Conservation (phyloP, 1,140 invertebrate genomes). For the Pogonus chalceus region DNA sequence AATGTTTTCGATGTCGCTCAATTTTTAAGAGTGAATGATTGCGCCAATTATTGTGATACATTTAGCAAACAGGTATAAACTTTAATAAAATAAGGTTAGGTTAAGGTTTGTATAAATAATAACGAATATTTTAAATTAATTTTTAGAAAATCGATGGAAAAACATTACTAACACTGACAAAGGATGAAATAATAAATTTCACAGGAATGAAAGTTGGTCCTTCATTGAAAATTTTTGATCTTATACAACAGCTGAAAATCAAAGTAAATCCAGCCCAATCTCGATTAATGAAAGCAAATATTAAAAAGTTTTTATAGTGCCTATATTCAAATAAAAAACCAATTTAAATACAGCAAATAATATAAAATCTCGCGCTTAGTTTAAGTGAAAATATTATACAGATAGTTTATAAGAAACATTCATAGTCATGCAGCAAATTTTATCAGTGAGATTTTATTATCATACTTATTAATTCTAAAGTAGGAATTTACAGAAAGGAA, state of each 20-base stretch:
- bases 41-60: constrained; percentile 75
- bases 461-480: too few species aligned
- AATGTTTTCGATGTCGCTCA: constrained; percentile 73
- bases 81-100: not conserved
- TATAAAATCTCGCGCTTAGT: too few species aligned
- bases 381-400: too few species aligned
- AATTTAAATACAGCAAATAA: too few species aligned
- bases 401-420: too few species aligned
- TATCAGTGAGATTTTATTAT: too few species aligned
- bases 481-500: too few species aligned
- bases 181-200: constrained; percentile 81
- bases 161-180: constrained; percentile 65
- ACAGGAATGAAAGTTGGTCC: constrained; percentile 90
- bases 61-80: constrained; percentile 60
- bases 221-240: constrained; percentile 84
- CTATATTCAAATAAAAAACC: too few species aligned
- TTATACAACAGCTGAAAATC: constrained; percentile 78
- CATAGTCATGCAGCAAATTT: too few species aligned
- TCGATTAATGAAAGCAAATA: constrained; percentile 41
- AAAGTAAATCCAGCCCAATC: constrained; percentile 68
- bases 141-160: constrained; percentile 67
- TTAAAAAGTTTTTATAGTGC: constrained; percentile 38
- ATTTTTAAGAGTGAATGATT: constrained; percentile 83
- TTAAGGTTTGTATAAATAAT: not conserved
- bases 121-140: constrained; percentile 5